phyloP scores from a whole-genome alignment of 2,797 vertebrate genomes.

The Tapirus indicus region DNA sequence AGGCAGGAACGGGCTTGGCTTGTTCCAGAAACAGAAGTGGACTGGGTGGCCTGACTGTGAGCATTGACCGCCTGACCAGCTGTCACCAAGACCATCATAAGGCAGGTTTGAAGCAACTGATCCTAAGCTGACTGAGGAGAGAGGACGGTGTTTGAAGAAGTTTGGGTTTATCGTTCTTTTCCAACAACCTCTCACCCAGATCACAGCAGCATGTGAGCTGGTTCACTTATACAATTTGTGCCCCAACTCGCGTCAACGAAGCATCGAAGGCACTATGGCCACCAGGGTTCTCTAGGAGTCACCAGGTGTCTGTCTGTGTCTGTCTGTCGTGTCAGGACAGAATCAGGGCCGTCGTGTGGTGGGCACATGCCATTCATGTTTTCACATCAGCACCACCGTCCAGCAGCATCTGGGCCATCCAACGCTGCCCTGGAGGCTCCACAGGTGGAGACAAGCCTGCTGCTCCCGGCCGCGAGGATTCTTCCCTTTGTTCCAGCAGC shows the following conservation, averaged over 20 bases:
- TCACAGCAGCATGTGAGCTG: rapidly evolving
- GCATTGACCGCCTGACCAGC: not conserved
- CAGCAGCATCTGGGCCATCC: rapidly evolving
- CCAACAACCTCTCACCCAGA: not conserved
- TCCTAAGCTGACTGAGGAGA: rapidly evolving
- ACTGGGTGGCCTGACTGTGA: not conserved
- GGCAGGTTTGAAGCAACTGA: rapidly evolving
- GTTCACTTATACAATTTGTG: not conserved
- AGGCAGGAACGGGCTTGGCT: too few relatives aligned
- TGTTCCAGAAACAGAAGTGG: not conserved
- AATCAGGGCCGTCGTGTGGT: rapidly evolving
- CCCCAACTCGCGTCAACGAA: too few relatives aligned
- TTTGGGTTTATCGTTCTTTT: not conserved
- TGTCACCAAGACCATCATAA: rapidly evolving
- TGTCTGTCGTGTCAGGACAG: rapidly evolving
- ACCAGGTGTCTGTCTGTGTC: rapidly evolving
- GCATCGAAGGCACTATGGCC: rapidly evolving
- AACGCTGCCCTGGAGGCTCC: not conserved
- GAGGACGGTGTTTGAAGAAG: not conserved
- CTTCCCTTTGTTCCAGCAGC: rapidly evolving
- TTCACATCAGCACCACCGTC: rapidly evolving
- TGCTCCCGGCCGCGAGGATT: not conserved
- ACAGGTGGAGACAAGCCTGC: rapidly evolving
- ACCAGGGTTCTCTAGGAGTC: too few relatives aligned
- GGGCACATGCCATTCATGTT: rapidly evolving